These are phyloP conservation scores for Phenacoccus solenopsis DNA, from an alignment of 1,140 invertebrate species.

Conservation along the genomic window DNA sequence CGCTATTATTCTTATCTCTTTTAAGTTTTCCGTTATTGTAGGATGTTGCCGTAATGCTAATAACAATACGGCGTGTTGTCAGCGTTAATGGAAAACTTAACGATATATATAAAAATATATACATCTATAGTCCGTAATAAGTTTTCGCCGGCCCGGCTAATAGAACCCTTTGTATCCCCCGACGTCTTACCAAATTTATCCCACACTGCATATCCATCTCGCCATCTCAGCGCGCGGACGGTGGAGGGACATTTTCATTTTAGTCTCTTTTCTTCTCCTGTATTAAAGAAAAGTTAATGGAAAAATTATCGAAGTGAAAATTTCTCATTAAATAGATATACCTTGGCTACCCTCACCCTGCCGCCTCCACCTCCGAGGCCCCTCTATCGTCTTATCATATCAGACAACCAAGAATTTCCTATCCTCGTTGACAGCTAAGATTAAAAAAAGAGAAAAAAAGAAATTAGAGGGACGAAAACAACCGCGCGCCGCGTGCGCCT, in stretches of 20 bases:
- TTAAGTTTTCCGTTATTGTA: not conserved
- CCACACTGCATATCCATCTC: too few relatives aligned
- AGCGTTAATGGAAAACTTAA: conserved; percentile 2
- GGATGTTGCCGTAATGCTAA: not conserved
- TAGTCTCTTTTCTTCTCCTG: not conserved
- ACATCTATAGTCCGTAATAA: too few relatives aligned
- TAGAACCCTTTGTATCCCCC: conserved; percentile 1
- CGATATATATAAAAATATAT: not conserved
- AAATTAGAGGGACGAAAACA: not conserved
- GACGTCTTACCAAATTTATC: not conserved
- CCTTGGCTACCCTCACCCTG: not conserved
- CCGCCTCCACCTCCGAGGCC: not conserved
- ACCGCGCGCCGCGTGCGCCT: too few relatives aligned
- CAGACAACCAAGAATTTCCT: not conserved
- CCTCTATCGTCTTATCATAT: not conserved
- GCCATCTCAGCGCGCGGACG: not conserved
- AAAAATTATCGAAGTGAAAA: conserved; percentile 13
- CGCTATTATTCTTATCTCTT: conserved; percentile 2
- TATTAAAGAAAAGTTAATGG: conserved; percentile 17
- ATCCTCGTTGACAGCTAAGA: conserved; percentile 1
- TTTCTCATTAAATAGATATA: conserved; percentile 15
- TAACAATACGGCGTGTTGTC: conserved; percentile 1
- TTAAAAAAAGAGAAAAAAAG: not conserved
- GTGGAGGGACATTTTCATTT: not conserved
- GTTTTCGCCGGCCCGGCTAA: not conserved